phyloP scores from a whole-genome alignment of 2,797 vertebrate species.

The Tapera naevia region DNA sequence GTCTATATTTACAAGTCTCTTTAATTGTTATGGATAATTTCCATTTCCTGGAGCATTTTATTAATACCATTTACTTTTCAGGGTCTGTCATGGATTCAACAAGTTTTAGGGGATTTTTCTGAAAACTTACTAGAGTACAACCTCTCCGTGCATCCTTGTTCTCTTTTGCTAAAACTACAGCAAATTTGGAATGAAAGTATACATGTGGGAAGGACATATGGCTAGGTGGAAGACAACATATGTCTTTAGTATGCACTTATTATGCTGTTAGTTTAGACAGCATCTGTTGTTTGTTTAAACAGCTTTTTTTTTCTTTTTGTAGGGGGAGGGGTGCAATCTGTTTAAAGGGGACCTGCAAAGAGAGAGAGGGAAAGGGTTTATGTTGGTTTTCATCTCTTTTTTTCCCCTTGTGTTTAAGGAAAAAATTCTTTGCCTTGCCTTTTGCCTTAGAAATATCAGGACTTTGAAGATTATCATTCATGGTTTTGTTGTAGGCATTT shows the following conservation, averaged over 20 bases:
- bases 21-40: neutral
- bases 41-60: conserved; percentile 19
- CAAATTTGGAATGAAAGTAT: conserved; percentile 2
- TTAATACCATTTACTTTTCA: conserved; percentile 1
- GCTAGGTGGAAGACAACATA: conserved; percentile 59
- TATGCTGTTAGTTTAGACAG: conserved; percentile 46
- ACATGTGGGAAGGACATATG: conserved; percentile 63
- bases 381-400: neutral
- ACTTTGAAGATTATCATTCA: conserved; percentile 5
- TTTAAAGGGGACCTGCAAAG: conserved; percentile 26
- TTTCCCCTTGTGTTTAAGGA: neutral
- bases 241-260: conserved; percentile 57
- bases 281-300: conserved; percentile 73
- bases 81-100: neutral
- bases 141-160: neutral
- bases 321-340: conserved; percentile 7
- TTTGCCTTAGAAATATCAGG: conserved; percentile 27
- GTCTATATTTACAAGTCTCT: neutral
- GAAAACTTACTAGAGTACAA: neutral
- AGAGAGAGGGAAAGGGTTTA: neutral
- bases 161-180: conserved; percentile 2
- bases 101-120: neutral
- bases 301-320: neutral
- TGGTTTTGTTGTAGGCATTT: conserved; percentile 12
- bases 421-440: conserved; percentile 13